Conservation (phyloP, 2,113 vertebrate genomes). For the Eulemur macaco region DNA sequence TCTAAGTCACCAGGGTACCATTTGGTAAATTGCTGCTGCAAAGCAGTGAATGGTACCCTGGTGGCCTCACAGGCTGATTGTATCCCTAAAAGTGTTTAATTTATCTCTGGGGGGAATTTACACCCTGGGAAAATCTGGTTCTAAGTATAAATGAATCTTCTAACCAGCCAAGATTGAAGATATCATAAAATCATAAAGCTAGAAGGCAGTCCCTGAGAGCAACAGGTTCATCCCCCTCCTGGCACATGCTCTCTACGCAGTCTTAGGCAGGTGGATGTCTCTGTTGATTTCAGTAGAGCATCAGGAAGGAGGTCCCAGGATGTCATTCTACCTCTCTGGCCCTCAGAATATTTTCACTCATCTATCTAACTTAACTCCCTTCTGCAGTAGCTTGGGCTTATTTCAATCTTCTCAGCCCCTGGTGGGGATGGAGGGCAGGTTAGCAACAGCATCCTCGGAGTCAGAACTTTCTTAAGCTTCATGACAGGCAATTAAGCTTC, state of each 20-base stretch:
- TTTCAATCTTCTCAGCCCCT: background rate
- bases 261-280: background rate
- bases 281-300: background rate
- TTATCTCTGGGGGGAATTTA: constrained; percentile 68
- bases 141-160: constrained; percentile 72
- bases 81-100: constrained; percentile 76
- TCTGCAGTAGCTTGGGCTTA: background rate
- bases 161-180: constrained; percentile 66
- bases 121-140: constrained; percentile 75
- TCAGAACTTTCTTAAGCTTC: background rate
- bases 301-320: background rate
- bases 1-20: constrained; percentile 64
- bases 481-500: background rate
- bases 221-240: background rate
- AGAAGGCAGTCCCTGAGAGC: background rate
- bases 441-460: background rate
- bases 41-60: constrained; percentile 66
- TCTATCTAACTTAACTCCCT: background rate
- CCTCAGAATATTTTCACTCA: background rate
- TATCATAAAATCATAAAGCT: constrained; percentile 68
- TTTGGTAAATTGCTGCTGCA: constrained; percentile 70
- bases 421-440: background rate
- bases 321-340: background rate
- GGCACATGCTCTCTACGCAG: accelerated
- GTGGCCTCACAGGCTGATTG: constrained; percentile 67